Conservation (phyloP, 2,113 vertebrate genomes). For the Sceloporus tristichus region DNA sequence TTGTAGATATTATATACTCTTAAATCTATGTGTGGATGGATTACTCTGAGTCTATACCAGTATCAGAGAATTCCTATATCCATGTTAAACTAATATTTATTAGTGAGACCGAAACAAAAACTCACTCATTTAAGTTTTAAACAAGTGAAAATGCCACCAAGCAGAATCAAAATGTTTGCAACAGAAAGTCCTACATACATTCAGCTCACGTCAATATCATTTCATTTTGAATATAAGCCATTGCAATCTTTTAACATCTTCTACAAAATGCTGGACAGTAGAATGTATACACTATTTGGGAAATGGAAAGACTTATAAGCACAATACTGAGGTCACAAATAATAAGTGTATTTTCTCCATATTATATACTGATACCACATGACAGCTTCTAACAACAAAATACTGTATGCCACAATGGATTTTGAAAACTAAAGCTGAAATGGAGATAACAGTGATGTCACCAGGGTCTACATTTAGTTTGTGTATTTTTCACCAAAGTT, state of each 20-base stretch:
- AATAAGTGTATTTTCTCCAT: background rate
- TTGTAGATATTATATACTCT: background rate
- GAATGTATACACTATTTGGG: background rate
- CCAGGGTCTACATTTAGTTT: constrained; percentile 21
- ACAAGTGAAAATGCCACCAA: constrained; percentile 2
- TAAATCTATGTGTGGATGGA: background rate
- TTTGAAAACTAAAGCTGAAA: background rate
- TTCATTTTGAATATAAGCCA: background rate
- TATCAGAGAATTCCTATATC: background rate
- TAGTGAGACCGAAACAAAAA: background rate
- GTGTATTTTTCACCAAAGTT: constrained; percentile 6
- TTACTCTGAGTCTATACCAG: background rate
- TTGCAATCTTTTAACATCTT: background rate
- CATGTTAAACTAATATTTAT: background rate
- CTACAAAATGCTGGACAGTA: background rate
- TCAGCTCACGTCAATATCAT: background rate
- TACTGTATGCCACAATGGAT: background rate
- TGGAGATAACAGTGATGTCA: background rate
- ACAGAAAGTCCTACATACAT: background rate
- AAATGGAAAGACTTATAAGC: constrained; percentile 14
- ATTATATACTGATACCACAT: constrained; percentile 26
- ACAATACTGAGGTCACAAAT: background rate
- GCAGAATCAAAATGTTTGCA: constrained; percentile 6
- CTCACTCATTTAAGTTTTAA: background rate
- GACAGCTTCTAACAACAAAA: constrained; percentile 17